Conservation (phyloP, 2,113 vertebrate genomes). For the Pantherophis guttatus region DNA sequence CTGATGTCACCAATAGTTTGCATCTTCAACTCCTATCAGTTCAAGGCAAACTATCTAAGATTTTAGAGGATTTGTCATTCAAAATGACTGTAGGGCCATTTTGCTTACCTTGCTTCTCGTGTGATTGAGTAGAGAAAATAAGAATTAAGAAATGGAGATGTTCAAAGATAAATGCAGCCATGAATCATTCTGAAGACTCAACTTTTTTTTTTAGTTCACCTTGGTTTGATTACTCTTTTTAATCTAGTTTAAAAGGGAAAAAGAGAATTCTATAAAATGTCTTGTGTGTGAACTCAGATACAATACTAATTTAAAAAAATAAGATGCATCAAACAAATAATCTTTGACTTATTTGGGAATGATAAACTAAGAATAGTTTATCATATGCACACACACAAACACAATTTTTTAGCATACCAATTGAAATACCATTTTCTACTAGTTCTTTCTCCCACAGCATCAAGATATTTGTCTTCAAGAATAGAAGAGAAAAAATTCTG, state of each 20-base stretch:
- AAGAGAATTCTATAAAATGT: neutral
- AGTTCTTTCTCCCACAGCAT: neutral
- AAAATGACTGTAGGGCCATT: neutral
- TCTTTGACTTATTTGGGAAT: neutral
- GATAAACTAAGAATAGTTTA: neutral
- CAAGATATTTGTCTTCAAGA: neutral
- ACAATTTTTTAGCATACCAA: neutral
- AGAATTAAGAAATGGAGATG: neutral
- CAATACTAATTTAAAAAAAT: neutral
- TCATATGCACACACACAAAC: neutral
- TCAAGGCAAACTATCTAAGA: neutral
- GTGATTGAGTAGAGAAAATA: neutral
- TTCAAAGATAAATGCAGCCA: neutral
- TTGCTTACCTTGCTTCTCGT: neutral
- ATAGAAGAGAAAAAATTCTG: neutral
- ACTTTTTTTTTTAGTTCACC: neutral
- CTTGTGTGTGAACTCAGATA: neutral
- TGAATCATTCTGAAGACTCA: neutral
- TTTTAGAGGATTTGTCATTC: neutral
- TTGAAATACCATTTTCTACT: neutral
- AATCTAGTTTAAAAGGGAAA: neutral
- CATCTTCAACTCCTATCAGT: neutral
- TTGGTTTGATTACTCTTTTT: neutral
- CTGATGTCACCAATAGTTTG: neutral
- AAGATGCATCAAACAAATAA: neutral